These are phyloP conservation scores for Helicoverpa armigera DNA, from an alignment of 1,140 invertebrate genomes.

Conservation along the genomic window DNA sequence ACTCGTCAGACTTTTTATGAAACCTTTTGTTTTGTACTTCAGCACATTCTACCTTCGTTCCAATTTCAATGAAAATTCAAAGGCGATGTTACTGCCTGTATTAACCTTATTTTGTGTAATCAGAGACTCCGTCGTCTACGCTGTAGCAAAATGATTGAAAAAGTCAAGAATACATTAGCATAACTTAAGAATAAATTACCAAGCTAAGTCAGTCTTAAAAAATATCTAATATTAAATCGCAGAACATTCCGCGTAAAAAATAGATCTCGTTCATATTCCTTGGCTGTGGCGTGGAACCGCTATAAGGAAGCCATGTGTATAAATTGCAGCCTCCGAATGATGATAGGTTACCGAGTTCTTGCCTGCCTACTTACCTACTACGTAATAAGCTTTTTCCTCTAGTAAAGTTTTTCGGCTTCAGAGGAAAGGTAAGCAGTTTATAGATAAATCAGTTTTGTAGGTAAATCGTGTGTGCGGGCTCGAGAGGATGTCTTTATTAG, in stretches of 20 bases:
- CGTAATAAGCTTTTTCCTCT: constrained; percentile 42
- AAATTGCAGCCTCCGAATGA: constrained; percentile 39
- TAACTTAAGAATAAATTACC: no score
- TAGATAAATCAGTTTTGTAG: constrained; percentile 32
- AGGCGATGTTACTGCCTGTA: not conserved
- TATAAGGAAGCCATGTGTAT: constrained; percentile 39
- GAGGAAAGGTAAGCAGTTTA: constrained; percentile 36
- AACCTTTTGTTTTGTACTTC: not conserved
- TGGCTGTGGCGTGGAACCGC: not conserved
- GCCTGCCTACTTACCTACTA: constrained; percentile 33
- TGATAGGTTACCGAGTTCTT: constrained; percentile 35
- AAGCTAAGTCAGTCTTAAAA: not conserved
- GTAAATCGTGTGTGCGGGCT: constrained; percentile 11
- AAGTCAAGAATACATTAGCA: no score
- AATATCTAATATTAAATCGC: no score
- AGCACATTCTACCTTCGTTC: not conserved
- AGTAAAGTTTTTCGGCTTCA: constrained; percentile 15
- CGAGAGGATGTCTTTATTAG: constrained; percentile 4
- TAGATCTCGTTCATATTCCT: not conserved
- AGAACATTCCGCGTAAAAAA: not conserved
- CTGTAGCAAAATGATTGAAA: not conserved
- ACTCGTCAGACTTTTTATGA: constrained; percentile 4
- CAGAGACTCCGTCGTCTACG: no score
- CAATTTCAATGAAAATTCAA: not conserved
- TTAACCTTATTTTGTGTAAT: no score